A percentile compares a stretch with the other conserved stretches of the same genome.
Evolutionary conservation across 92 coral and sea anemone species (phyloP).

Genomic region (Palythoa caribaeorum): DNA sequence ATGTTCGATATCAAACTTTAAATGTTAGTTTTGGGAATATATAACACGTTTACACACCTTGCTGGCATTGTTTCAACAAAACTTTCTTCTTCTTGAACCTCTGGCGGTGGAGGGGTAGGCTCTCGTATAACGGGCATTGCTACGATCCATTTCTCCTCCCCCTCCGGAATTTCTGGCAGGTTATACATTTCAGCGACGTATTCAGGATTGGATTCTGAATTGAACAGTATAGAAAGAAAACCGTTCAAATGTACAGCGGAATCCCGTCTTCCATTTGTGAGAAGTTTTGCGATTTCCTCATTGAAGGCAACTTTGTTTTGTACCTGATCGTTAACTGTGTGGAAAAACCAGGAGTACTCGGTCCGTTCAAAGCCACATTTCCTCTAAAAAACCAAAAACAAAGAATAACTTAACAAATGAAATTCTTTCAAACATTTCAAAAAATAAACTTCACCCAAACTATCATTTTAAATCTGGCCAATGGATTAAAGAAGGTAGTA

Average conservation of each 20-base stretch:
- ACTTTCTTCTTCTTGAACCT: not conserved
- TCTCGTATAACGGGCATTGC: conserved; percentile 28
- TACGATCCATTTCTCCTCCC: conserved; percentile 76
- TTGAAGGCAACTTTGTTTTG: conserved; percentile 65
- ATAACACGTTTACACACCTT: conserved; percentile 16
- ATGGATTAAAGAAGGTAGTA: too few species aligned
- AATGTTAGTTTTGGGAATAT: not conserved
- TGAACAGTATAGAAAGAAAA: conserved; percentile 61
- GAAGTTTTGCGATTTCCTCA: conserved; percentile 74
- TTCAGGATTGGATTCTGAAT: conserved; percentile 59
- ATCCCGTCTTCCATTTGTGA: conserved; percentile 64
- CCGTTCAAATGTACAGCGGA: conserved; percentile 53
- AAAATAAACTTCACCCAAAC: too few species aligned
- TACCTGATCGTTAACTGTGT: conserved; percentile 70
- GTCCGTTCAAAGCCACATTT: conserved; percentile 60
- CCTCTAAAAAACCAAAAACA: conserved; percentile 35
- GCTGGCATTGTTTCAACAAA: not conserved
- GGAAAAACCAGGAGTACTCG: conserved; percentile 53
- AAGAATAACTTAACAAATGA: too few species aligned
- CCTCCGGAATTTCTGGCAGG: conserved; percentile 65
- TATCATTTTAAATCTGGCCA: too few species aligned
- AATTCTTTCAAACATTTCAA: too few species aligned
- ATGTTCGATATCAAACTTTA: not conserved
- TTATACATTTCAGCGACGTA: conserved; percentile 59
- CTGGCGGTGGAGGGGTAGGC: conserved; percentile 58